phyloP scores from a whole-genome alignment of 2,797 vertebrate genomes.

The Psittacula echo region DNA sequence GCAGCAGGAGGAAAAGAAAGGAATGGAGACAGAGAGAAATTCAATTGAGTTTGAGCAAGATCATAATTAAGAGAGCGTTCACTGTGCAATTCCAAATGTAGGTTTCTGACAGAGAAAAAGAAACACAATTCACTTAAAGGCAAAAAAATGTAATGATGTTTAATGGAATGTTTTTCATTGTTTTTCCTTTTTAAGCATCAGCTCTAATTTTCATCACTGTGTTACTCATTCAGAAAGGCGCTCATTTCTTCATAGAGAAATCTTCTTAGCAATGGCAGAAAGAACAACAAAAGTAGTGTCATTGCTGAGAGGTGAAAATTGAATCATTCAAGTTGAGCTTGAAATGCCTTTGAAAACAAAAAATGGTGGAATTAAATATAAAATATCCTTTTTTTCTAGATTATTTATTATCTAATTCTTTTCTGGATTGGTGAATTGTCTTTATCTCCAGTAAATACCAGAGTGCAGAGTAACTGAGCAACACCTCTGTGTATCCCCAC shows the following conservation, averaged over 20 bases:
- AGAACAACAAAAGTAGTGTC: neutral
- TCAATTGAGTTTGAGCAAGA: slow-evolving; percentile 37
- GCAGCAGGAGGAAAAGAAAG: slow-evolving; percentile 37
- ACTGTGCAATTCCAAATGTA: neutral
- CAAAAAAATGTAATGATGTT: neutral
- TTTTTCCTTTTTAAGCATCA: neutral
- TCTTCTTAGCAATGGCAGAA: neutral
- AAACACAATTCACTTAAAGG: neutral
- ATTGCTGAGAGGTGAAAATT: neutral
- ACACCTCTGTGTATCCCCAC: neutral
- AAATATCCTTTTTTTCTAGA: neutral
- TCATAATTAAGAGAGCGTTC: slow-evolving; percentile 52
- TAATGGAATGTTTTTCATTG: neutral
- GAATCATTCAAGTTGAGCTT: neutral
- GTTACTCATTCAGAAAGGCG: neutral
- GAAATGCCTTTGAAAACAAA: neutral
- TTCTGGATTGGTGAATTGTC: neutral
- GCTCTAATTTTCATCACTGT: neutral
- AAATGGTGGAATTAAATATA: neutral
- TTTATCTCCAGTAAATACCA: neutral
- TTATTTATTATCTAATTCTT: neutral
- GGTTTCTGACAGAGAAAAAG: slow-evolving; percentile 21
- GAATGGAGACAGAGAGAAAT: slow-evolving; percentile 51
- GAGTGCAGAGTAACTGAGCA: neutral
- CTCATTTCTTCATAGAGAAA: neutral